These are phyloP conservation scores for Trididemnum clinides DNA, from an alignment of 23 tunicate genomes.

Conservation along the genomic window DNA sequence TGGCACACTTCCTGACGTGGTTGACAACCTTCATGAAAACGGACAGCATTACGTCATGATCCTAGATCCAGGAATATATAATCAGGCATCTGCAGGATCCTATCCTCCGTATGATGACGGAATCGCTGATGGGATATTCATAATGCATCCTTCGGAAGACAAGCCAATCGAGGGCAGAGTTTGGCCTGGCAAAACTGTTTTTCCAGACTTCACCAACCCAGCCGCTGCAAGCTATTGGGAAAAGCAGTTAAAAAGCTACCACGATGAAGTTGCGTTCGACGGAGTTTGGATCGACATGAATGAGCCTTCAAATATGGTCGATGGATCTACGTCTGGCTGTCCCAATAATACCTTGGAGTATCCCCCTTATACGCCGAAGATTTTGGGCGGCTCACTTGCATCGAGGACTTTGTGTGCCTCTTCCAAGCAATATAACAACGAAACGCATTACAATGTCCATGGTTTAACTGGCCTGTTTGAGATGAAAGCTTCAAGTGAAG, in stretches of 20 bases:
- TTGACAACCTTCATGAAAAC: constrained; percentile 73
- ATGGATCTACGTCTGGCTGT: constrained; percentile 80
- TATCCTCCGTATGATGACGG: constrained; percentile 87
- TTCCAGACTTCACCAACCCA: constrained; percentile 88
- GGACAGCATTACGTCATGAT: constrained; percentile 97
- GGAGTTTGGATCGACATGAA: constrained; percentile 99
- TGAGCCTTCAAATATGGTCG: constrained; percentile 85
- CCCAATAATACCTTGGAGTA: constrained; percentile 51
- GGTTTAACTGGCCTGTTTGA: constrained; percentile 78
- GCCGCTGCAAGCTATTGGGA: constrained; percentile 54
- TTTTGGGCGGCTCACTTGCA: constrained; percentile 48
- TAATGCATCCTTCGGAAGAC: constrained; percentile 25
- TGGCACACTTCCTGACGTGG: constrained; percentile 72
- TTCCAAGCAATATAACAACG: not conserved
- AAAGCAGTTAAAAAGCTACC: constrained; percentile 51
- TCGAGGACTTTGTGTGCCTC: constrained; percentile 71
- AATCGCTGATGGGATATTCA: constrained; percentile 34
- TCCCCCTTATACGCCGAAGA: constrained; percentile 81
- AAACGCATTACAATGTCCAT: constrained; percentile 72
- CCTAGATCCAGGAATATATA: constrained; percentile 92
- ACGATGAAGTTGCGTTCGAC: constrained; percentile 71
- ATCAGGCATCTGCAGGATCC: constrained; percentile 36
- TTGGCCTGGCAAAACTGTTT: constrained; percentile 97
- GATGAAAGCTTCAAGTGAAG: constrained; percentile 81
- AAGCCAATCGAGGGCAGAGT: constrained; percentile 79